Conservation (phyloP, 2,113 vertebrate species). For the Carollia perspicillata region DNA sequence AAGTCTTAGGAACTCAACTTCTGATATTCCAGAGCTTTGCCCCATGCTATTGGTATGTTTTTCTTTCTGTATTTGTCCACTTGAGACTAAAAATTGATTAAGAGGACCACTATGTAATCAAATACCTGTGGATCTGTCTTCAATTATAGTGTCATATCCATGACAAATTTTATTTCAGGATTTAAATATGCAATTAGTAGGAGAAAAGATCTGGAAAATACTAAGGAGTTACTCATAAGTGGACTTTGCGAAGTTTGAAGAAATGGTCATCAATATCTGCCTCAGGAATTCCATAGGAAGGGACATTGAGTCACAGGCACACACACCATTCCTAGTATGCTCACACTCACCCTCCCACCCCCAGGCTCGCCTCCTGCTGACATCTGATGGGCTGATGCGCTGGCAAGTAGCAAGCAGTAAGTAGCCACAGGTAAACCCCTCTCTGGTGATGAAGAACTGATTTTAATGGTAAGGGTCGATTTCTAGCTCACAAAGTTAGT, state of each 20-base stretch:
- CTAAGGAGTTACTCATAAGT: neutral
- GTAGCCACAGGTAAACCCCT: neutral
- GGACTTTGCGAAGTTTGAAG: neutral
- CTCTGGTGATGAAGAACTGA: neutral
- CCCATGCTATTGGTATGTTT: neutral
- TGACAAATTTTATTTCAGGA: neutral
- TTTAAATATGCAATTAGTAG: neutral
- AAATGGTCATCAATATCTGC: neutral
- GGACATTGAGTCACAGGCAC: neutral
- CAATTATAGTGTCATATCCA: neutral
- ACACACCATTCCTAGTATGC: accelerated
- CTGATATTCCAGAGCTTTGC: neutral
- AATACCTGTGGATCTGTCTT: neutral
- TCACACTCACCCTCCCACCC: neutral
- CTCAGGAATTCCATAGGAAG: neutral
- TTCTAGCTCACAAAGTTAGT: constrained; percentile 15
- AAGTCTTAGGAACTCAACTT: neutral
- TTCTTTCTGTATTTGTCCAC: neutral
- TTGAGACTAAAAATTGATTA: neutral
- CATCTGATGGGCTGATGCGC: neutral
- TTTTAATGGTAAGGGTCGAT: neutral
- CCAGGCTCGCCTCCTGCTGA: neutral
- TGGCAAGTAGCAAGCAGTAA: neutral
- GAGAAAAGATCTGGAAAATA: neutral
- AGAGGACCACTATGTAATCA: neutral